phyloP scores from a whole-genome alignment of 2,797 vertebrate species.

The Hapalemur alaotrensis region DNA sequence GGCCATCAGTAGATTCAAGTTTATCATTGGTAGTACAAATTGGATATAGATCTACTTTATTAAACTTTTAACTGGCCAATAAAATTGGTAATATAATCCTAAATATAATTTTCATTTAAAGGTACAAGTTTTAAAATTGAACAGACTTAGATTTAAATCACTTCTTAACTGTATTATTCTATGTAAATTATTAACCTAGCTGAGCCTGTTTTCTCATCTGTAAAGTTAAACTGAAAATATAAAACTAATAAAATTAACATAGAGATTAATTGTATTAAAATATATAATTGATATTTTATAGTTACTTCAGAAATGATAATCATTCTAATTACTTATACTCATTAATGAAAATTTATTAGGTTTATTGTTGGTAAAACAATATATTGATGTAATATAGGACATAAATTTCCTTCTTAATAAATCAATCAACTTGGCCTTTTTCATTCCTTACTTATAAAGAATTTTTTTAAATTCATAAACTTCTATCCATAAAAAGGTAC shows the following conservation, averaged over 20 bases:
- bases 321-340: background rate
- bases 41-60: background rate
- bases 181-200: background rate
- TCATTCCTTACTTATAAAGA: background rate
- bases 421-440: background rate
- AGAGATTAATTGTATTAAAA: background rate
- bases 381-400: background rate
- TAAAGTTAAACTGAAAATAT: background rate
- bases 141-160: background rate
- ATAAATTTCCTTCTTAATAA: background rate
- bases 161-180: background rate
- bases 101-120: conserved; percentile 23
- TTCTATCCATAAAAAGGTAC: background rate
- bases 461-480: background rate
- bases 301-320: background rate
- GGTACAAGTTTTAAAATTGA: background rate
- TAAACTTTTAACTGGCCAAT: conserved; percentile 2
- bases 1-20: background rate
- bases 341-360: background rate
- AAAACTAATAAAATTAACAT: background rate
- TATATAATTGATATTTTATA: background rate
- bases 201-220: background rate
- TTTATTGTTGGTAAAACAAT: background rate
- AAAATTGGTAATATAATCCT: conserved; percentile 13
- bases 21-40: background rate